A percentile compares a stretch with the other conserved stretches of the same genome.
Evolutionary conservation across 2,888 invertebrate genomes (phyloP).

Genomic region (Drosophila helvetica): DNA sequence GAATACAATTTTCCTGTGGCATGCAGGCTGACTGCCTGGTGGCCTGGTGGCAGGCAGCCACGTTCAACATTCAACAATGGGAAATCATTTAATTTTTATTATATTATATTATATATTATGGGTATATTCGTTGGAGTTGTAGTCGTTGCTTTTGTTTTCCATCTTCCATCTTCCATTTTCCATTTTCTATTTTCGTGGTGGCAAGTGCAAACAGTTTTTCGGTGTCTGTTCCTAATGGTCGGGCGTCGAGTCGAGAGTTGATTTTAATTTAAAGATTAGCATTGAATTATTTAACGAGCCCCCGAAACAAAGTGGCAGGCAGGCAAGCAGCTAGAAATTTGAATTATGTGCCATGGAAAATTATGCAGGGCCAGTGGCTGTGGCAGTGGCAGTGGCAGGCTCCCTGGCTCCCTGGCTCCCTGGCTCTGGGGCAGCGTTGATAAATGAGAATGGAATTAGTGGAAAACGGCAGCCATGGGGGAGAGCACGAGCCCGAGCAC

Average conservation of each 20-base stretch:
- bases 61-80: constrained; percentile 23
- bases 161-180: no score
- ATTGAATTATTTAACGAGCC: constrained; percentile 70
- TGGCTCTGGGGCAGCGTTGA: constrained; percentile 42
- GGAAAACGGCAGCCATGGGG: constrained; percentile 37
- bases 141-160: constrained; percentile 1
- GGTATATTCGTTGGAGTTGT: constrained; percentile 1
- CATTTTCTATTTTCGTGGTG: constrained; percentile 13
- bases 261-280: constrained; percentile 81
- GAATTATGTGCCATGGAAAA: constrained; percentile 71
- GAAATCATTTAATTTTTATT: constrained; percentile 21
- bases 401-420: no score
- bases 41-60: not conserved
- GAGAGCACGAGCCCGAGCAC: no score
- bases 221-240: constrained; percentile 60
- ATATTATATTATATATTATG: constrained; percentile 12
- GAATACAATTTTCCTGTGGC: constrained; percentile 60
- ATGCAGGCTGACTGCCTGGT: constrained; percentile 18
- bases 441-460: constrained; percentile 66
- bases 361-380: constrained; percentile 38
- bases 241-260: constrained; percentile 41
- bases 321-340: constrained; percentile 58
- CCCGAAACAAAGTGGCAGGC: constrained; percentile 7
- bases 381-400: not conserved
- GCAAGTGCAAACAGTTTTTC: constrained; percentile 52